Conservation (phyloP, 2,797 vertebrate species). For the Apogon hyalosoma region DNA sequence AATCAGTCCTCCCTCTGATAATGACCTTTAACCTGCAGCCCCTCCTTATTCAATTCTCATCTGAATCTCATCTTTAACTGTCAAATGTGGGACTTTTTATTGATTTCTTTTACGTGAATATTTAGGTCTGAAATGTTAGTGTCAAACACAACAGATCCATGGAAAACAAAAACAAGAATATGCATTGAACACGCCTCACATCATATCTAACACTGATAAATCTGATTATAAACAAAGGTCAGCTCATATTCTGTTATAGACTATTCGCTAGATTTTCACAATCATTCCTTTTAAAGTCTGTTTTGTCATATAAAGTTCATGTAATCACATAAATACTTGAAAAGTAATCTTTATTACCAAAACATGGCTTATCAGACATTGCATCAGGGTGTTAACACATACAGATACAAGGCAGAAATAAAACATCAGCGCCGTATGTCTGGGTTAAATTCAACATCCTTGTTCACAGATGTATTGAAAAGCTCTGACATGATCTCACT, state of each 20-base stretch:
- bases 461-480: conserved; percentile 13
- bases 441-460: conserved; percentile 6
- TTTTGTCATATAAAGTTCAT: too few species aligned
- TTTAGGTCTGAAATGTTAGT: too few species aligned
- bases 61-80: background rate
- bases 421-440: background rate
- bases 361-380: conserved; percentile 14
- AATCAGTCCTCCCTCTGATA: conserved; percentile 61
- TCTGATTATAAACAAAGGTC: too few species aligned
- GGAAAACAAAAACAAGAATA: too few species aligned
- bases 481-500: background rate
- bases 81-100: background rate
- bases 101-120: background rate
- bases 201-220: too few species aligned
- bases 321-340: conserved; percentile 11
- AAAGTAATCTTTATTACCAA: conserved; percentile 33
- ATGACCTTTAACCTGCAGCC: conserved; percentile 60
- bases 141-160: background rate
- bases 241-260: too few species aligned
- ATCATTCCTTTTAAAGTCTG: too few species aligned
- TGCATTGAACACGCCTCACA: too few species aligned
- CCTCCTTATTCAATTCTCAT: background rate
- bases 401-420: conserved; percentile 7
- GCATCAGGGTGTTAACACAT: background rate
- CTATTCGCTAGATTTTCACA: too few species aligned